Percentiles rank a stretch among this genome's conserved stretches.
Conservation (phyloP, 2,888 invertebrate genomes). For the Nephrotoma guestfalica region DNA sequence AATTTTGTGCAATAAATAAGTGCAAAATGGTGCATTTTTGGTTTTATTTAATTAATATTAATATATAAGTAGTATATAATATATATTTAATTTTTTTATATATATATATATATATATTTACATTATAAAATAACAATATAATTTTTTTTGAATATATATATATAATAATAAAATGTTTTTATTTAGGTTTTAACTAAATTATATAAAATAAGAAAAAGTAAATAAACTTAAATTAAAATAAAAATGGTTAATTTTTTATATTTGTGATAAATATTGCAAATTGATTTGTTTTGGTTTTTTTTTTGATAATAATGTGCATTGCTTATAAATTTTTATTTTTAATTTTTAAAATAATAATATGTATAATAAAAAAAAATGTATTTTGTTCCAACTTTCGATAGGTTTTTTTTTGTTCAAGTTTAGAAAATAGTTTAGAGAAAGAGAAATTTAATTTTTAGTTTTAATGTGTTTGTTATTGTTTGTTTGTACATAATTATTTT, state of each 20-base stretch:
- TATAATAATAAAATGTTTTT: background rate
- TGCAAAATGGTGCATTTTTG: slow-evolving; percentile 4
- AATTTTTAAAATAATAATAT: background rate
- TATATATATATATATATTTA: background rate
- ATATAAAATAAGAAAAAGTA: background rate
- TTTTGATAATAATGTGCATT: background rate
- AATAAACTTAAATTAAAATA: background rate
- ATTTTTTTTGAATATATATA: background rate
- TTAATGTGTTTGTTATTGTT: background rate
- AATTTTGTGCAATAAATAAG: slow-evolving; percentile 5
- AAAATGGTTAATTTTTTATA: background rate
- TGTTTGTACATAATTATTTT: background rate
- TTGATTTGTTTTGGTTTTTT: background rate
- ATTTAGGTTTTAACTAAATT: background rate
- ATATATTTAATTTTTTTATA: background rate
- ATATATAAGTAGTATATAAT: background rate
- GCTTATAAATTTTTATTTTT: background rate
- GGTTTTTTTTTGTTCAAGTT: background rate
- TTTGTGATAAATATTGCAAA: slow-evolving; percentile 1
- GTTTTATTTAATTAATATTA: background rate
- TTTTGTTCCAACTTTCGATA: background rate
- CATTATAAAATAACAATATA: background rate
- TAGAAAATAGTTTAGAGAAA: background rate
- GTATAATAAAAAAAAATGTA: background rate
- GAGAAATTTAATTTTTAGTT: background rate